phyloP scores from a whole-genome alignment of 2,113 vertebrate genomes.

The Corapipo altera region DNA sequence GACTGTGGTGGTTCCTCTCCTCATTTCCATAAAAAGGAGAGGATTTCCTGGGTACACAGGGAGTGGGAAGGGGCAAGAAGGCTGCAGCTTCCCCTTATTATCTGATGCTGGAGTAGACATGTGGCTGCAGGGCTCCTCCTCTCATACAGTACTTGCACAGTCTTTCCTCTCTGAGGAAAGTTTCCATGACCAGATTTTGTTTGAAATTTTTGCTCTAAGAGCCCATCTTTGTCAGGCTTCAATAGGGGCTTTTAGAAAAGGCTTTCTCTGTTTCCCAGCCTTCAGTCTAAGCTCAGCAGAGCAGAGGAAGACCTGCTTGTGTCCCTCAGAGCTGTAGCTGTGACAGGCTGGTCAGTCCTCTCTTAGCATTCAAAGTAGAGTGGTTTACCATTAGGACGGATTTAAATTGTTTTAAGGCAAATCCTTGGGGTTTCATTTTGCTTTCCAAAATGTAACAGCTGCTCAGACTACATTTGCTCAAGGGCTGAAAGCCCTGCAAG shows the following conservation, averaged over 20 bases:
- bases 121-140: neutral
- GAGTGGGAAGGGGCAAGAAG: neutral
- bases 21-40: neutral
- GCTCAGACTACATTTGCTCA: neutral
- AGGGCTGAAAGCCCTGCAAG: neutral
- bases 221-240: neutral
- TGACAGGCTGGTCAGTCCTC: neutral
- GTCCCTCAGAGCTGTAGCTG: neutral
- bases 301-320: fast-evolving
- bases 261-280: neutral
- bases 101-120: fast-evolving
- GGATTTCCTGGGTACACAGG: neutral
- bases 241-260: neutral
- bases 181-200: neutral
- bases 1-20: neutral
- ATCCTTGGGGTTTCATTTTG: conserved; percentile 18
- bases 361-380: neutral
- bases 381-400: neutral
- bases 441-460: conserved; percentile 18
- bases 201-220: neutral
- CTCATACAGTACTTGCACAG: too few species aligned
- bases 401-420: conserved; percentile 22
- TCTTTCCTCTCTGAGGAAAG: neutral
- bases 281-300: neutral
- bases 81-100: neutral